Percentiles rank a stretch among this genome's conserved stretches.
Conservation (phyloP, 2,113 vertebrate species). For the Sardina pilchardus region DNA sequence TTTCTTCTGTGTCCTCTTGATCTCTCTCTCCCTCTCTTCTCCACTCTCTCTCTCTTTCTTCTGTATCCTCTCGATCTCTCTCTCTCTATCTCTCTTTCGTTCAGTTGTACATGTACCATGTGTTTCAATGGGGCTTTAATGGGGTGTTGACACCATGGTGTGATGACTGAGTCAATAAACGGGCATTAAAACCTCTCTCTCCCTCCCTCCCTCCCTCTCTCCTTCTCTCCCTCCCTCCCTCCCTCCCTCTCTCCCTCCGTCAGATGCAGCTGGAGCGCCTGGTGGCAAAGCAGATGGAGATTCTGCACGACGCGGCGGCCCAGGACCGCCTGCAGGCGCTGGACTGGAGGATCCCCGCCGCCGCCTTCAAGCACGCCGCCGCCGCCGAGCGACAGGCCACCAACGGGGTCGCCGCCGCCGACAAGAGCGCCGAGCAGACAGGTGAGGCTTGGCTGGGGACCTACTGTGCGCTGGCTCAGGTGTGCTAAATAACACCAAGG, state of each 20-base stretch:
- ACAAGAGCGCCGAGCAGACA: constrained; percentile 69
- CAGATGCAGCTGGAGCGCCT: constrained; percentile 80
- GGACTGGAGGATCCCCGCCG: constrained; percentile 71
- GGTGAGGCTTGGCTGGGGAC: constrained; percentile 59
- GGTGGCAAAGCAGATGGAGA: constrained; percentile 84
- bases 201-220: background rate
- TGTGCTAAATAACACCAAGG: background rate
- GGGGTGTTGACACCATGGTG: no score
- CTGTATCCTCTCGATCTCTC: background rate
- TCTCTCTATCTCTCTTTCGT: background rate
- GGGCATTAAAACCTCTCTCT: background rate
- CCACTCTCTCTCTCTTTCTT: background rate
- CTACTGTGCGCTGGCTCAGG: no score
- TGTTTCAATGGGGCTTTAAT: background rate
- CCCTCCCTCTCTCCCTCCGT: background rate
- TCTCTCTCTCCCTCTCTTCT: background rate
- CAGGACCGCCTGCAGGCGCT: constrained; percentile 71
- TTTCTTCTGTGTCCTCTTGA: background rate
- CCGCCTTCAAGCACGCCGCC: constrained; percentile 71
- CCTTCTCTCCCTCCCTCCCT: background rate
- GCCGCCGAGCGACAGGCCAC: constrained; percentile 71
- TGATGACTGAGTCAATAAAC: no score
- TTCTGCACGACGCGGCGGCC: constrained; percentile 77
- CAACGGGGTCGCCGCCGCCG: constrained; percentile 67
- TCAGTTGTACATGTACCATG: background rate